Evolutionary conservation across 2,888 invertebrate species (phyloP).

Genomic region (Diabrotica balteata): DNA sequence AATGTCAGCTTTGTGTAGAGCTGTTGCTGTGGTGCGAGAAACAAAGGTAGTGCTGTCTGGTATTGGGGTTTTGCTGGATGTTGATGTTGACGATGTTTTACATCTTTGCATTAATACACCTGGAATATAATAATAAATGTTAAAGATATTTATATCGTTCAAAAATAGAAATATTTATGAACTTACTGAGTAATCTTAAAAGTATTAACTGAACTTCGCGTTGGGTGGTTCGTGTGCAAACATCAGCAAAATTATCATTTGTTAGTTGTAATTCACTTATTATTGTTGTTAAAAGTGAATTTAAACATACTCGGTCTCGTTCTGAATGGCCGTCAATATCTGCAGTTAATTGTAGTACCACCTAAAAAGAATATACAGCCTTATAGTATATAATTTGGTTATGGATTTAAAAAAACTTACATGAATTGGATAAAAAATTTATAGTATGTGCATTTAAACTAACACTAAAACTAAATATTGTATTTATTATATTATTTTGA

Average conservation of each 20-base stretch:
- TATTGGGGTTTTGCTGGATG: conserved; percentile 35
- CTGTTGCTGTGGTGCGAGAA: conserved; percentile 74
- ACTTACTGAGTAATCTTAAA: conserved; percentile 84
- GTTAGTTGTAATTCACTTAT: conserved; percentile 76
- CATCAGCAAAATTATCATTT: conserved; percentile 63
- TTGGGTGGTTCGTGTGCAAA: conserved; percentile 72
- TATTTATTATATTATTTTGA: no score
- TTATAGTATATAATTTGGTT: no score
- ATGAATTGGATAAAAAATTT: no score
- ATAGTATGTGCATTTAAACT: no score
- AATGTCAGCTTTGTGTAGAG: conserved; percentile 73
- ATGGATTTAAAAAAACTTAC: no score
- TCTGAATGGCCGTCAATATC: conserved; percentile 88
- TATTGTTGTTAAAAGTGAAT: conserved; percentile 75
- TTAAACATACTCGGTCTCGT: conserved; percentile 78
- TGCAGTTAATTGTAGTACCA: conserved; percentile 85
- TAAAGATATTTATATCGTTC: not conserved
- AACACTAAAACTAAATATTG: no score
- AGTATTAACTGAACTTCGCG: conserved; percentile 88
- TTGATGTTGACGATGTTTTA: conserved; percentile 63
- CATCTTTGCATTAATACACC: conserved; percentile 80
- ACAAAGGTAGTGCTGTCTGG: conserved; percentile 66
- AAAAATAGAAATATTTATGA: not conserved
- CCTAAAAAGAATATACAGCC: conserved; percentile 60
- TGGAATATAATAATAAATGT: conserved; percentile 46